Evolutionary conservation across 2,888 invertebrate species (phyloP), one percentile per base, ranked within the genome.

Genomic region (Acleris cristana): DNA sequence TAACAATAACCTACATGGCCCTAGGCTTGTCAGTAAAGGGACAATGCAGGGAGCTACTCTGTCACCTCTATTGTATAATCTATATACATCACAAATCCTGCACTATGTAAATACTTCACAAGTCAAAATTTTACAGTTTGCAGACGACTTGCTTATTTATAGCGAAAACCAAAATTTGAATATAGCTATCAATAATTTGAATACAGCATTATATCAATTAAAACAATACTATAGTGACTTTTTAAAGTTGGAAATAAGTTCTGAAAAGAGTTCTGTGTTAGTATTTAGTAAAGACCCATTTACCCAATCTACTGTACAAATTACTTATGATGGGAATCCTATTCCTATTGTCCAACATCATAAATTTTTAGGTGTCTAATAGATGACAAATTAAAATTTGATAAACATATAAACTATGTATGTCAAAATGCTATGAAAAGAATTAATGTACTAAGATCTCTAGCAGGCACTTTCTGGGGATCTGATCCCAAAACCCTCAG

Each of bases 71-170:
- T 55, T 55, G 5, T 55, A 54, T 26, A 55, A 55, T n/a, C 18
- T 55, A n/a, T n/a, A n/a, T n/a, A n/a, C n/a, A n/a, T n/a, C n/a
- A n/a, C n/a, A n/a, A n/a, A n/a, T n/a, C n/a, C n/a, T n/a, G n/a
- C n/a, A n/a, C n/a, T n/a, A n/a, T n/a, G n/a, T n/a, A n/a, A n/a
- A n/a, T n/a, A n/a, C n/a, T n/a, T n/a, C n/a, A n/a, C n/a, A 34
- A 30, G 52, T 52, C 12, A 53, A 53, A 53, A n/a, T 53, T 16
- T 34, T 55, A 8, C 54, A 55, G 34, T 55, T 55, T 55, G 34
- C 54, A 18, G 54, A 55, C 40, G 54, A 56, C 21, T 56, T 56
- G 21, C 44, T 56, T n/a, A 40, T 56, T 2, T 56, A 56, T 21
- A 56, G 40, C 18, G 21, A 40, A 44, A 56, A 44, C 12, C 44